Evolutionary conservation across 2,888 invertebrate species (phyloP), one percentile per base, ranked within the genome.

Genomic region (Girardia tigrina): DNA sequence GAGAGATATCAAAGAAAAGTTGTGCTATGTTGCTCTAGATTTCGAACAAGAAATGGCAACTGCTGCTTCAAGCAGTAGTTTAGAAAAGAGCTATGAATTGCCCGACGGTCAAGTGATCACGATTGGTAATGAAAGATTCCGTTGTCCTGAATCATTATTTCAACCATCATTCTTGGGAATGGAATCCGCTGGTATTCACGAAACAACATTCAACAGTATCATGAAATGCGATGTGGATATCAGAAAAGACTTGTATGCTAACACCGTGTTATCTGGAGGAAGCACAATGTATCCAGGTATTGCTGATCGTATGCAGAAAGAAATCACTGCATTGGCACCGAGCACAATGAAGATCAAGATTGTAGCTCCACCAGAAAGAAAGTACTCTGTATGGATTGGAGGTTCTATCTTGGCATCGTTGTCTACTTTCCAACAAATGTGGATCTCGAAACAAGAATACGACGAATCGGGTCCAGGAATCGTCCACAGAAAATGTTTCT

Each of bases 241-340:
- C 79, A 79, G 82, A 78, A 82, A 83, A 79, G 82, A 83, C 79
- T 79, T 83, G 79, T 83, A 83, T 78, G 81, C 82, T 78, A 83
- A 83, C 79, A 83, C 90, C 80, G 91, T 91, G 85, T 88, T 92
- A 82, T 91, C 91, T 79, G 92, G 92, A 80, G 92, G 92, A 82
- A 91, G 91, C 87, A 92, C 92, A 86, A 93, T 94, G 93, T 94
- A 91, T 87, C 93, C 92, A 79, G 90, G 94, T 88, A 93, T 94
- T 85, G 93, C 93, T 80, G 94, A 94, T 87, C 89, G 94, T 81
- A 93, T 94, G 93, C 93, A 94, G 87, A 94, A 93, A 86, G 94
- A 94, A 88, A 92, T 93, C 87, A 91, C 91, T 78, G 90, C 91
- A 75, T 88, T 93, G 79, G 88, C 88, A 69, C 88, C 88, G 71